Percentiles rank a stretch among this genome's conserved stretches.
These are phyloP conservation scores for Zoroaster sp. DNA, from an alignment of 53 echinoderm and acorn worm genomes.

Conservation along the genomic window DNA sequence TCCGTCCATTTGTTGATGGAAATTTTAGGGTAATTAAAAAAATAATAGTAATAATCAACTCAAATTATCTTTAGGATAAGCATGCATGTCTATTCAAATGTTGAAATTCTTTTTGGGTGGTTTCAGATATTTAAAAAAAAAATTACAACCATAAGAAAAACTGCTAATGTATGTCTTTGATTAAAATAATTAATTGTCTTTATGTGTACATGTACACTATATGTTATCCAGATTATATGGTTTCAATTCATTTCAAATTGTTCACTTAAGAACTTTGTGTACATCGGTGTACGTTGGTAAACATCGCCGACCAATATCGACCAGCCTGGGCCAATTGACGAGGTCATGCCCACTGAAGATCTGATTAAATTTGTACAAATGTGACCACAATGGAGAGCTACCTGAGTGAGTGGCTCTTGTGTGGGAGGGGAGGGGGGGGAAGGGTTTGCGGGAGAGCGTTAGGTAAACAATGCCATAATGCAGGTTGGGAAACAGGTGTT, in stretches of 20 bases:
- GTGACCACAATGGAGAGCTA: conserved; percentile 9
- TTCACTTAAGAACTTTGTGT: not conserved
- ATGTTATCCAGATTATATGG: not conserved
- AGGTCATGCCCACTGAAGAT: conserved; percentile 30
- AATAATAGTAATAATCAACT: no score
- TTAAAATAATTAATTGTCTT: no score
- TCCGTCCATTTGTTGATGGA: no score
- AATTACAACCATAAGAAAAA: no score
- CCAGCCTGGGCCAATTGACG: conserved; percentile 16
- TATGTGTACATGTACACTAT: no score
- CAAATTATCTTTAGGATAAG: no score
- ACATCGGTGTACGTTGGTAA: conserved; percentile 19
- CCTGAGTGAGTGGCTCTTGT: conserved; percentile 5
- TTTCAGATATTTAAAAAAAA: no score
- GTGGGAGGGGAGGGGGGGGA: not conserved
- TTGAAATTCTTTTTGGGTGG: no score
- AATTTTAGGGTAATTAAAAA: no score
- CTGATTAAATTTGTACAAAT: conserved; percentile 51
- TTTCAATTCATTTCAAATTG: not conserved
- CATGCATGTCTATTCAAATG: no score
- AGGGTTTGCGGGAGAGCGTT: not conserved
- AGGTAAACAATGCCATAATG: conserved; percentile 6
- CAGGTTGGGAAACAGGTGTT: not conserved
- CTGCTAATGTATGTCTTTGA: no score
- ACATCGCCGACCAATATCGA: conserved; percentile 25